Evolutionary conservation across 2,113 vertebrate genomes (phyloP), one percentile per base, ranked within the genome.

Genomic region (Rissa tridactyla): DNA sequence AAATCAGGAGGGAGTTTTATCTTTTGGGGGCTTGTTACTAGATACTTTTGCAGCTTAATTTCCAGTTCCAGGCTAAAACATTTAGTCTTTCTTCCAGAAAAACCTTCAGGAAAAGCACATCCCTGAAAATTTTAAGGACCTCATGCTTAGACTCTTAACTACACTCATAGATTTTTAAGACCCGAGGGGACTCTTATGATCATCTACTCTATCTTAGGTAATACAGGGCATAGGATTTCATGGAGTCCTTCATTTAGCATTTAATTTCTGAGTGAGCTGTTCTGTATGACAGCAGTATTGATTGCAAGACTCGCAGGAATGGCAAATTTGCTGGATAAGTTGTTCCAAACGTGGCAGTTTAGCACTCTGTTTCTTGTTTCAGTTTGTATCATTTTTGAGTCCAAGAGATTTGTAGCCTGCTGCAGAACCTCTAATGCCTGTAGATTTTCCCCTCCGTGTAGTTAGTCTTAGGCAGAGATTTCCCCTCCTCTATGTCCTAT

Each of bases 151-250:
- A 27, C 7, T 89, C 44, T 79, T 76, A 91, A 85, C 36, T 71
- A 54, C 32, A 42, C 18, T 92, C 49, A 82, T 51, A 69, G 91
- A 89, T 94, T 94, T 94, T 96, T 94, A 82, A 94, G 73, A 91
- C 81, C 52, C 40, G 5, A 65, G 40, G 82, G 73, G 25, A 91
- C 49, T 87, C 38, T 78, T 84, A 51, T 22, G 46, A 85, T 90
- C 71, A 73, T 90, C 55, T 80, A 64, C 51, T 90, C 30, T 88
- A 42, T 55, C 91, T 72, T 77, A 76, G 58, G 54, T 92, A 85
- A 88, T 89, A 55, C 49, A 85, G 42, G 73, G 49, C 70, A 62
- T 70, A 92, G 70, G 32, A 69, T 96, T 96, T 89, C 61, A 94
- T 34, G 34, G 72, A 76, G 34, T 89, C 44, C 61, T 91, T 92